These are phyloP conservation scores for Benthochromis sp. DNA, from an alignment of 2,113 vertebrate genomes.

Conservation along the genomic window DNA sequence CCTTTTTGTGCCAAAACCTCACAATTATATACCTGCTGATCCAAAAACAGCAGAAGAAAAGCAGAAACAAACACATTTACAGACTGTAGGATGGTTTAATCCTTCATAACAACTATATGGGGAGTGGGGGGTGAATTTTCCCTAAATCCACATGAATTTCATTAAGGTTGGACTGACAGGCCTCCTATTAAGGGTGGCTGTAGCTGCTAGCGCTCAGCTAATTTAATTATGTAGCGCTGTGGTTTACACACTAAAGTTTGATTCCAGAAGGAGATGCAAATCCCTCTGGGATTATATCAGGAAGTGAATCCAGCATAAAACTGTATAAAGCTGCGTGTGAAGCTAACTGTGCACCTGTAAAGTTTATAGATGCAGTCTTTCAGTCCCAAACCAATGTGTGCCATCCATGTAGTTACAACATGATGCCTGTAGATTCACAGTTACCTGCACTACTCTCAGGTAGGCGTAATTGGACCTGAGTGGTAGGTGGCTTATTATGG, in stretches of 20 bases:
- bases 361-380: neutral
- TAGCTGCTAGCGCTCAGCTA: neutral
- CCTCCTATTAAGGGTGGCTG: accelerated
- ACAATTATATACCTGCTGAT: accelerated
- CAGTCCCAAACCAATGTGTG: neutral
- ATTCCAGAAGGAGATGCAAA: accelerated
- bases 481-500: neutral
- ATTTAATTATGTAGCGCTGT: neutral
- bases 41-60: neutral
- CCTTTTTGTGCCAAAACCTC: accelerated
- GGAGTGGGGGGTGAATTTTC: accelerated
- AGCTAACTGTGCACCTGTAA: neutral
- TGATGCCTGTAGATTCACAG: neutral
- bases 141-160: neutral
- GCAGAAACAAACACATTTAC: neutral
- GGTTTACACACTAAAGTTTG: neutral
- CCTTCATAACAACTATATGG: accelerated
- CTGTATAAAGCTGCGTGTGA: neutral
- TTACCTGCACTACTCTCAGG: neutral
- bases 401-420: neutral
- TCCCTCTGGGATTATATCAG: neutral
- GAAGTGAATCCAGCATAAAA: neutral
- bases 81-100: neutral
- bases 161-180: neutral
- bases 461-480: neutral